A percentile compares a stretch with the other conserved stretches of the same genome.
Evolutionary conservation across 2,888 invertebrate genomes (phyloP).

Genomic region (Dynastes tityus): DNA sequence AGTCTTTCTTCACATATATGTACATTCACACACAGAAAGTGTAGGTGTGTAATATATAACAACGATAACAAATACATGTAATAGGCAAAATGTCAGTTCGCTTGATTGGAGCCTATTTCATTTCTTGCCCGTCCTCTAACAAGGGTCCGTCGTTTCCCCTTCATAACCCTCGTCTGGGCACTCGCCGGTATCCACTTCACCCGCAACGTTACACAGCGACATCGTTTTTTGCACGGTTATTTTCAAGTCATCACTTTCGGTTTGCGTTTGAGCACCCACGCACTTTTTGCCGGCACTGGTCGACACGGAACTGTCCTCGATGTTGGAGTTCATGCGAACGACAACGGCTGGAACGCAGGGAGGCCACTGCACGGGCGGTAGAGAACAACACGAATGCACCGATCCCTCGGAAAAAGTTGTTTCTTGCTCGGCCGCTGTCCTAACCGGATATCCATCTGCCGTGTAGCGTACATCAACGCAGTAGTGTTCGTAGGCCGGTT

Average conservation of each 20-base stretch:
- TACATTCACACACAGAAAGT: constrained; percentile 11
- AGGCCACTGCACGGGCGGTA: constrained; percentile 71
- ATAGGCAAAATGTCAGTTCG: not conserved
- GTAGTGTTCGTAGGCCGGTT: constrained; percentile 73
- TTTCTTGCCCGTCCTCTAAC: constrained; percentile 31
- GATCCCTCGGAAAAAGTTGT: constrained; percentile 52
- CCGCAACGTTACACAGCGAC: constrained; percentile 55
- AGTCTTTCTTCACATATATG: constrained; percentile 25
- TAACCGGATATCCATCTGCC: constrained; percentile 83
- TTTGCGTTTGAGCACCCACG: constrained; percentile 77
- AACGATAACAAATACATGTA: constrained; percentile 32
- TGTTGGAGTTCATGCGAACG: constrained; percentile 60
- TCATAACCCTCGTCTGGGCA: constrained; percentile 94
- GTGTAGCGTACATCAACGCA: constrained; percentile 81
- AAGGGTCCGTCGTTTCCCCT: constrained; percentile 71
- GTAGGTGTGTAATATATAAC: constrained; percentile 14
- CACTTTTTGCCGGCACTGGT: constrained; percentile 67
- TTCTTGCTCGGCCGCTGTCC: constrained; percentile 51
- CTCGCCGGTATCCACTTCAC: constrained; percentile 68
- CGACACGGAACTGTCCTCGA: constrained; percentile 60
- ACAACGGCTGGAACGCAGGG: constrained; percentile 71
- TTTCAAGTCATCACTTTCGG: constrained; percentile 61
- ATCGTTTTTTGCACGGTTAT: constrained; percentile 52
- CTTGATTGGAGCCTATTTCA: not conserved
- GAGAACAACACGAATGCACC: constrained; percentile 60